These are phyloP conservation scores for Microtus richardsoni DNA, from an alignment of 2,113 vertebrate species.

Conservation along the genomic window DNA sequence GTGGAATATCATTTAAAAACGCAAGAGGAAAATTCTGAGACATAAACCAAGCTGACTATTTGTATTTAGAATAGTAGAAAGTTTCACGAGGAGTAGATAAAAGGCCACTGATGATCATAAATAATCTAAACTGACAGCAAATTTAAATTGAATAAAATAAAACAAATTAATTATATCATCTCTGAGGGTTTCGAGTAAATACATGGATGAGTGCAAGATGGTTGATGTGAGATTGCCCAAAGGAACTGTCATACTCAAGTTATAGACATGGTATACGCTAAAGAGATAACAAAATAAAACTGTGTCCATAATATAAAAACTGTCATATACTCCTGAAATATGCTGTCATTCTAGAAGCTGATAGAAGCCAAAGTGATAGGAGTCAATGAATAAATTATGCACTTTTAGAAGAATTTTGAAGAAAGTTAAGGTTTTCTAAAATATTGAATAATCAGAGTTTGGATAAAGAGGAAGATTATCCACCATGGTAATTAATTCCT, in stretches of 20 bases:
- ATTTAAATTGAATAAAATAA: neutral
- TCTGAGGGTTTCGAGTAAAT: neutral
- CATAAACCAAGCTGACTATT: slow-evolving; percentile 21
- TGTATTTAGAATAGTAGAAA: neutral
- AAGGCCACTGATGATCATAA: neutral
- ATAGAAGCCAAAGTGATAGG: neutral
- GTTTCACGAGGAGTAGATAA: neutral
- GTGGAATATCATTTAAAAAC: neutral
- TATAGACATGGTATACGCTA: neutral
- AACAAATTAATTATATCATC: neutral
- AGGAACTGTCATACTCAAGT: neutral
- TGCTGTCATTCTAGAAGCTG: neutral
- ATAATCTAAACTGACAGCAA: neutral
- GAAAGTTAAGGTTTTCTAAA: neutral
- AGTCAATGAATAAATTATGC: neutral
- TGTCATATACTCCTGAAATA: neutral
- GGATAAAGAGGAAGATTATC: neutral
- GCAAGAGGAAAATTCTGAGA: neutral
- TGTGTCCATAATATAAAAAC: neutral
- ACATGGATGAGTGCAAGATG: neutral
- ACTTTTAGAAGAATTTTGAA: neutral
- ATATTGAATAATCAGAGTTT: neutral
- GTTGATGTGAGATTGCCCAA: neutral
- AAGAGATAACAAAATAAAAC: neutral
- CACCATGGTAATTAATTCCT: slow-evolving; percentile 14